Base-by-base conservation (phyloP, 2,888 invertebrate species). In the Pachymerium ferrugineum region DNA sequence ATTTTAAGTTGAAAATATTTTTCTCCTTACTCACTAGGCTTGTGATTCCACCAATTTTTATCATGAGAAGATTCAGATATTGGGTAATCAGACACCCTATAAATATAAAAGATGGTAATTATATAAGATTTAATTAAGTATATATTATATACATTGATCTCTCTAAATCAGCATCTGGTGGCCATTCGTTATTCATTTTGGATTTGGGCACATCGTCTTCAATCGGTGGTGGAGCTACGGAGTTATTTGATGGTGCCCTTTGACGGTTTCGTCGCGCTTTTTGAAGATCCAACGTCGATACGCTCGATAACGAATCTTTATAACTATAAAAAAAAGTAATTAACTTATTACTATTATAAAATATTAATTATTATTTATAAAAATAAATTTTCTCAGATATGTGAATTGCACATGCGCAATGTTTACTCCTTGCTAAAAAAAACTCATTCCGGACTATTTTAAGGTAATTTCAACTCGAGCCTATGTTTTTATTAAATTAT, bases 231-330 rank as follows among this genome's bases (percentile, higher is more conserved):
- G 76, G 76, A 8, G 54, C 16, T 1, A 42, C 33, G 12, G 38
- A 42, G 16, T 68, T n/a, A 12, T 62, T 73, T 19, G 76, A 76
- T 19, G 76, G 74, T 3, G 73, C 72, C 42, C 76, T 68, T 31
- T 76, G 76, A 8, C 76, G 73, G 12, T 42, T 38, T 5, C 74
- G 73, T 3, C 76, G 72, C 12, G 76, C 62, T 54, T 74, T 74
- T 29, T 75, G 73, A 3, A 76, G 54, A 35, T 76, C 74, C 28
- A 76, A 42, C 16, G 76, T 76, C 6, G 76, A 76, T 22, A 73
- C 70, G 54, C 76, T 76, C 42, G 76, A 76, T 19, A 76, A 54
- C 0, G 76, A 76, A 72, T 76, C 76, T 35, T 76, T 76, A 47
- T 76, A 76, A 38, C 76, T 76, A 22, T 1, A 16, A 73, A 70